Base-by-base conservation (phyloP, 2,113 vertebrate species). In the Eubucco bourcierii region DNA sequence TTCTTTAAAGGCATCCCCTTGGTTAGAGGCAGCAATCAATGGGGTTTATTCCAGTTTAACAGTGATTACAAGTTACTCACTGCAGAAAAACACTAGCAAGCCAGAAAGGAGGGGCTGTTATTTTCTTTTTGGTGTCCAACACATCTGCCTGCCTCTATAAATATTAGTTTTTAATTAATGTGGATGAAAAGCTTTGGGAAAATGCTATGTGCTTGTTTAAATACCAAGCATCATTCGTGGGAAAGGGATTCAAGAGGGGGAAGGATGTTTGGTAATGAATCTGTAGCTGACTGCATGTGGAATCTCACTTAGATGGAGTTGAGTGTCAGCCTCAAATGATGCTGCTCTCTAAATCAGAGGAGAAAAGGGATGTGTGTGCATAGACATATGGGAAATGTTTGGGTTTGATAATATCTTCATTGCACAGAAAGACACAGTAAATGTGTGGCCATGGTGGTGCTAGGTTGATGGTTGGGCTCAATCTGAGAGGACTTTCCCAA, bases 131-230 rank as follows among this genome's bases (percentile, higher is more conserved):
- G 61, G 5, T 52, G 24, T 24, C 8, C 8, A 77, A 41, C 15
- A 14, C 64, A 34, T 71, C 75, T 85, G 87, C 34, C 71, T 41
- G 4, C 16, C 72, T 93, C 72, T 77, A 37, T 37, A 90, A 94
- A 94, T 90, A 73, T 6, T 56, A 64, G 55, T 7, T 93, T 95
- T 93, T 87, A 67, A 95, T 91, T 95, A 29, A 89, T 83, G 67
- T 59, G 72, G 82, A 31, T 34, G 59, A 85, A 90, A 50, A 39
- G 60, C 60, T 87, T 53, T 46, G n/a, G 75, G 79, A 41, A 91
- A 89, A 80, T 5, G 1, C 16, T 0, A 4, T 34, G 59, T 66
- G 46, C 82, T 71, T 52, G 44, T 91, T 91, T 67, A 91, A 95
- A 93, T 80, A 73, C 46, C 50, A 70, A 34, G 23, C 75, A 55